Evolutionary conservation across 2,113 vertebrate species (phyloP).

Genomic region (Myotis davidii): DNA sequence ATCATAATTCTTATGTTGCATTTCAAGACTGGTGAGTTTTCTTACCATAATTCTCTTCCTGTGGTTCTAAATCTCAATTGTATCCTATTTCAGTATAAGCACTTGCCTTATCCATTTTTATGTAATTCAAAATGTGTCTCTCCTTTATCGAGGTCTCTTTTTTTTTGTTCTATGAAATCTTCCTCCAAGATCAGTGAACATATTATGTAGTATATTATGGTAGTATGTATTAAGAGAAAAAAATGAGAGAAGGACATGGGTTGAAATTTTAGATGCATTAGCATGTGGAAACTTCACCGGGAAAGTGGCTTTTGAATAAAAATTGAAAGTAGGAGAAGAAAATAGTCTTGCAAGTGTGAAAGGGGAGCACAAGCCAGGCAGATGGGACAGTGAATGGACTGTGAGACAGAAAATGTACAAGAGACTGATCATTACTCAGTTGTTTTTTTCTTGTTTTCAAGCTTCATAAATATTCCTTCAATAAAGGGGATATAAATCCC

Average conservation of each 20-base stretch:
- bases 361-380: background rate
- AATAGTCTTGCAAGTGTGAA: background rate
- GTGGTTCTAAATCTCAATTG: slow-evolving; percentile 91
- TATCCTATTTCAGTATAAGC: slow-evolving; percentile 90
- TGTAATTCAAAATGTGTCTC: background rate
- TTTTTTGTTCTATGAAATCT: background rate
- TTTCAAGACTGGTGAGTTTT: slow-evolving; percentile 89
- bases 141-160: background rate
- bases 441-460: background rate
- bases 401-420: background rate
- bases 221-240: background rate
- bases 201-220: background rate
- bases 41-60: slow-evolving; percentile 92
- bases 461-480: background rate
- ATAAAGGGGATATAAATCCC: background rate
- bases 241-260: background rate
- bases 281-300: background rate
- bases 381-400: fast-evolving
- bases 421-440: background rate
- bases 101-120: slow-evolving; percentile 88
- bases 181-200: background rate
- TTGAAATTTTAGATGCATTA: background rate
- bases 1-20: slow-evolving; percentile 82
- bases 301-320: background rate
- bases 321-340: background rate